Evolutionary conservation across 2,888 invertebrate genomes (phyloP), one percentile per base, ranked within the genome.

Genomic region (Nemurella pictetii): DNA sequence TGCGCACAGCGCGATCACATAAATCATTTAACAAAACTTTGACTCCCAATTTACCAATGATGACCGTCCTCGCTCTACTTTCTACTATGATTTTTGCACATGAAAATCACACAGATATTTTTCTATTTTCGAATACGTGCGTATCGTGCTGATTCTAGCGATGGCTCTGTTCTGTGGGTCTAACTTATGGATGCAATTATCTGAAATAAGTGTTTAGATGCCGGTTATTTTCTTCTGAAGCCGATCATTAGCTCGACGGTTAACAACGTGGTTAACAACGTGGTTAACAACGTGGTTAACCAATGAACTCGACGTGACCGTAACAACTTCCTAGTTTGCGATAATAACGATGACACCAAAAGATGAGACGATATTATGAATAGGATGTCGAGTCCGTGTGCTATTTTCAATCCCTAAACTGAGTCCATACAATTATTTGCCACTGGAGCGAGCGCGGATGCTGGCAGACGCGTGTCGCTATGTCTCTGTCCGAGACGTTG

Each of bases 381-480:
- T 28, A 25, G 29, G 7, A 26, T 2, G 25, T 75, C 4, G 75
- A 1, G 1, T 26, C 75, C 1, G 20, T 55, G 55, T 55, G 55
- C 55, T 55, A 55, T 75, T 78, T 78, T 28, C 29, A 29, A 28
- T n/a, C 78, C 78, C 78, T 78, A 78, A 78, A 78, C 78, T 55
- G 78, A 7, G 28, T 27, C 78, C 29, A 78, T 78, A 55, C 55
- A 55, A 55, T 55, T 55, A 55, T 55, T 55, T 55, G 55, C 55
- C 55, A 55, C 20, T n/a, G n/a, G n/a, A n/a, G n/a, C n/a, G n/a
- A n/a, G n/a, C 78, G 9, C 20, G 26, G 77, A n/a, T 78, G 28
- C 30, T n/a, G 28, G n/a, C 27, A 1, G 78, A 29, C 78, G 30
- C 78, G 78, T 78, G 78, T 78, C 78, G 78, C 78, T 78, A 78